Evolutionary conservation across 1,140 invertebrate genomes (phyloP), one percentile per base, ranked within the genome.

Genomic region (Trichoplusia ni): DNA sequence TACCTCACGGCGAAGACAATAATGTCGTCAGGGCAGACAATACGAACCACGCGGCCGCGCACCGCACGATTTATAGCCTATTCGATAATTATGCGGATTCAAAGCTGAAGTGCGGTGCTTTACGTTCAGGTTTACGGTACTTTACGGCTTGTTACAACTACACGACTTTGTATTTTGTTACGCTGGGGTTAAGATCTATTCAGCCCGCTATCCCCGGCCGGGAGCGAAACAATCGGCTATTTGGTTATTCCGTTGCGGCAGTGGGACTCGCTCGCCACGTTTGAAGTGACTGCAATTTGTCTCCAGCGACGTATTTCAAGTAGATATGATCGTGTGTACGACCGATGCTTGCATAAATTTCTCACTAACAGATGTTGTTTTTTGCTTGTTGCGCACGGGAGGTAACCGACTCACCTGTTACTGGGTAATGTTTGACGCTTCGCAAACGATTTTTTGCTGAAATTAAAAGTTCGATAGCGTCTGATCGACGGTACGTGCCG

Each of bases 31-130:
- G 74, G 76, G 71, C 62, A 74, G 71, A 72, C 75, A 76, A 78
- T 76, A 78, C 74, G 79, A 81, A 80, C 79, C 73, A 75, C 69
- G 69, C 73, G 76, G 77, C 71, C 78, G 77, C 78, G 79, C 76
- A 75, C 64, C 54, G 62, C 61, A 75, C 68, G 83, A 90, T 89
- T 90, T 90, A 90, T 90, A 69, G 76, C 80, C 80, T 81, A 84
- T 84, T 77, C 81, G 81, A 89, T 90, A 90, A 90, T 90, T 90
- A 90, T 89, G 78, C 84, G 82, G 86, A 89, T 89, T 87, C 80
- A 86, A 81, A 82, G 77, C 77, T 73, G 72, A 84, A 82, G 77
- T 78, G 77, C 73, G 71, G 75, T 82, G 77, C 77, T 84, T 82
- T 85, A 84, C 80, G 77, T 77, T 71, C 73, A 75, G 71, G 73